phyloP scores from a whole-genome alignment of 2,113 vertebrate species.

The Fregetta grallaria region DNA sequence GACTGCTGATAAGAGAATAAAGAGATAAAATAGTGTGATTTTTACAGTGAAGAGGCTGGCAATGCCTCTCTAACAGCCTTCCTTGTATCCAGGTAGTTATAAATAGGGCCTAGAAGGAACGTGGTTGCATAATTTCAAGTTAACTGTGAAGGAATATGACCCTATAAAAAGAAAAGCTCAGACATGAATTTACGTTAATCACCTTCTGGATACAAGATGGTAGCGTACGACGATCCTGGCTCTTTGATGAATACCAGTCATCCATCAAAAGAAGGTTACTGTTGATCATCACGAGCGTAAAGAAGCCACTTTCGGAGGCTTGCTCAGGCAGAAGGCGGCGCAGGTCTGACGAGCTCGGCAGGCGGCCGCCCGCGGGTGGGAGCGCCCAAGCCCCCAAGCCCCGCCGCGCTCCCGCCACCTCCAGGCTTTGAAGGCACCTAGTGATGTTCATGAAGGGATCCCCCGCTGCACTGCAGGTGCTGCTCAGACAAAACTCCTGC shows the following conservation, averaged over 20 bases:
- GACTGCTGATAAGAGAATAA: conserved; percentile 3
- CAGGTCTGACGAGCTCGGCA: not conserved
- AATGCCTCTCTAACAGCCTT: not conserved
- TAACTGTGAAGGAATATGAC: not conserved
- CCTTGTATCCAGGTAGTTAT: not conserved
- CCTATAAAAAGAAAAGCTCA: not conserved
- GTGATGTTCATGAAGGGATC: not conserved
- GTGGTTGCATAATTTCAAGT: not conserved
- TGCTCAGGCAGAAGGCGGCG: not conserved
- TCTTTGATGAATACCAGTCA: not conserved
- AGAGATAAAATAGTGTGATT: not conserved
- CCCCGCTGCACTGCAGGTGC: not conserved
- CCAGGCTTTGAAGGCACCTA: not conserved
- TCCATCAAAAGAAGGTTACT: not conserved
- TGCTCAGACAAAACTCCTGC: not conserved
- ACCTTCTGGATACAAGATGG: not conserved
- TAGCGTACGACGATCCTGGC: accelerated
- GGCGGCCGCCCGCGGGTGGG: too few relatives aligned
- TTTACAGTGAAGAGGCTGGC: not conserved
- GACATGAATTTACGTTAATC: not conserved
- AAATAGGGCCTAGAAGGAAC: not conserved
- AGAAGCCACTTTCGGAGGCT: not conserved
- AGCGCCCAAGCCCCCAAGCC: too few relatives aligned
- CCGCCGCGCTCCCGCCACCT: too few relatives aligned
- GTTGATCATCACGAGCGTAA: not conserved